A percentile compares a stretch with the other conserved stretches of the same genome.
Conservation (phyloP, 2,888 invertebrate genomes). For the Erebia ligea region DNA sequence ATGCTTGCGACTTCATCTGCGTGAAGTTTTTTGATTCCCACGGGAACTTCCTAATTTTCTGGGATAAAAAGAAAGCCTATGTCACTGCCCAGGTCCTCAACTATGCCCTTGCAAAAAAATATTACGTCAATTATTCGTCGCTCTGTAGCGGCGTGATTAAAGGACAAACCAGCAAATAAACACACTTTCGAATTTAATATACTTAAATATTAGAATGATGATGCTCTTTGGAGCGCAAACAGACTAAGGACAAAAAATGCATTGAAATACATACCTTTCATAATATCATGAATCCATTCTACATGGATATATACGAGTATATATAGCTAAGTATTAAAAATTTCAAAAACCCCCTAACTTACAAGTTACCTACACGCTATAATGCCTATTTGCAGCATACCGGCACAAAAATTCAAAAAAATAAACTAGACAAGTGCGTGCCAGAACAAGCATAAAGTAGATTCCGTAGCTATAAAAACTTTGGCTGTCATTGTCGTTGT, state of each 20-base stretch:
- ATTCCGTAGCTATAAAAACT: background rate
- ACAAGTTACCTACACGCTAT: conserved; percentile 29
- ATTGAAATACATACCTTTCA: conserved; percentile 4
- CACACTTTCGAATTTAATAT: no score
- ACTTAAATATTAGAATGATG: no score
- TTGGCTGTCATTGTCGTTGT: background rate
- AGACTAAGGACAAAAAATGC: background rate
- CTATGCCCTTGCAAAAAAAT: no score
- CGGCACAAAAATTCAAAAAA: conserved; percentile 30
- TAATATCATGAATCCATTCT: conserved; percentile 1
- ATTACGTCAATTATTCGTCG: no score
- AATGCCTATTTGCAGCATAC: conserved; percentile 36
- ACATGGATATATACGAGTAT: conserved; percentile 13
- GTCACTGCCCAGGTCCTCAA: no score
- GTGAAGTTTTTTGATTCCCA: no score
- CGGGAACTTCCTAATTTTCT: no score
- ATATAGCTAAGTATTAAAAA: background rate
- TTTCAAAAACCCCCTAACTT: conserved; percentile 18
- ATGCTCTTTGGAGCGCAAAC: no score
- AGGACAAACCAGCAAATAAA: no score
- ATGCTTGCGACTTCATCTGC: no score
- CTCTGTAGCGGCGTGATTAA: no score
- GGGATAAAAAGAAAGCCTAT: no score
- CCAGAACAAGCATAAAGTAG: background rate
- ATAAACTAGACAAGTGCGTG: background rate